Evolutionary conservation across 2,888 invertebrate species (phyloP), one percentile per base, ranked within the genome.

Genomic region (Synanthedon myopaeformis): DNA sequence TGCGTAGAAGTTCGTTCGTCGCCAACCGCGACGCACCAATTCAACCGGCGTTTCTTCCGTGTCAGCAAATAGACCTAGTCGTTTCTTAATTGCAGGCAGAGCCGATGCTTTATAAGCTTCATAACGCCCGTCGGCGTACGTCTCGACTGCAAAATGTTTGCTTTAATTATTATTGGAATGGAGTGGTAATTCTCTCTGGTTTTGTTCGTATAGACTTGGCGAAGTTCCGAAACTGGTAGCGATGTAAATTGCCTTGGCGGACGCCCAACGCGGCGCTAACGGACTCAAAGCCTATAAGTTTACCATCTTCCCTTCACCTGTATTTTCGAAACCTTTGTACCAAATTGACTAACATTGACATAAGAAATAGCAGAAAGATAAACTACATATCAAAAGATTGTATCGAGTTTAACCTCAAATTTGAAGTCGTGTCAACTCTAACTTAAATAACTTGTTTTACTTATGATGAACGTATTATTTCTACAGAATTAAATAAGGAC

Each of bases 121-220:
- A 84, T 83, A 83, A 83, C 82, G 82, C 74, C 74, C 70, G 81
- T 79, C 81, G 78, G 78, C 78, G 78, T 74, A 69, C 76, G 81
- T 81, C 83, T 80, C 80, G 77, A 66, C 77, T 82, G 79, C 73
- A 77, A 85, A 84, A 85, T 85, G 84, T 87, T 83, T 86, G 87
- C 85, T 84, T 87, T 84, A 87, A 87, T 87, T 87, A 87, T 87
- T 87, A 87, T 86, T 87, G 87, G 87, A 87, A 85, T 87, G 84
- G 83, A 83, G 85, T 61, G 81, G 84, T 86, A 83, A 84, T 86
- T 87, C 85, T 82, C 77, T 71, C 81, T 87, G 85, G 87, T 87
- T 87, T 87, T 86, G 87, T 87, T 87, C 84, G 85, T 82, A 85
- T 86, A 87, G 87, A 87, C 87, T 87, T 87, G 87, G 87, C 87